Conservation (phyloP, 1,140 invertebrate species). For the Phocides pigmalion region DNA sequence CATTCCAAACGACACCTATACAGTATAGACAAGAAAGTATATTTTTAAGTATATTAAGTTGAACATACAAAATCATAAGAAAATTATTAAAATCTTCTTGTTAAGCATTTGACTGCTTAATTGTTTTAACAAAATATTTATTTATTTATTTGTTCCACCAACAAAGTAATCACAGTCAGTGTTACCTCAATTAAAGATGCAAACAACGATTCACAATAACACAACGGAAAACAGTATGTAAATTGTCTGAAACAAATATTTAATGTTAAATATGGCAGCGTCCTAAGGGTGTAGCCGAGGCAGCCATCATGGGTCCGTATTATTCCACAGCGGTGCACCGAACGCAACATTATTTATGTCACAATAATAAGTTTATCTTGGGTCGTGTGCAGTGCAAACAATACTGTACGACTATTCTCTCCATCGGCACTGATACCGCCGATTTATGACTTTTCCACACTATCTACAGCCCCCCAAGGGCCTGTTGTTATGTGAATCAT, state of each 20-base stretch:
- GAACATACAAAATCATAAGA: no score
- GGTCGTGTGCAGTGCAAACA: constrained; percentile 67
- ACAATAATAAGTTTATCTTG: constrained; percentile 75
- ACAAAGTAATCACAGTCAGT: no score
- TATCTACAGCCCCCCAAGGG: constrained; percentile 57
- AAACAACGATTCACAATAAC: no score
- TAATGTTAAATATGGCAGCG: not conserved
- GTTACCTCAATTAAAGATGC: no score
- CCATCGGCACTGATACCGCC: constrained; percentile 51
- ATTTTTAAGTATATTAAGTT: no score
- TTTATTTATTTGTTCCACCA: no score
- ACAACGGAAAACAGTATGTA: no score
- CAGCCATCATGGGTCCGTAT: constrained; percentile 53
- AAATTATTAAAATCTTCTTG: no score
- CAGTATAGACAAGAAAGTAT: no score
- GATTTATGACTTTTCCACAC: constrained; percentile 66
- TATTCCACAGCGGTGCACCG: constrained; percentile 63
- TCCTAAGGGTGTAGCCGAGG: constrained; percentile 8
- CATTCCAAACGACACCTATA: no score
- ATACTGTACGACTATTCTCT: constrained; percentile 53
- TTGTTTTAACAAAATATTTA: no score
- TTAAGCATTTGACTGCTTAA: no score
- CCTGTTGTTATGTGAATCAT: constrained; percentile 41
- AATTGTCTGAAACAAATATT: not conserved
- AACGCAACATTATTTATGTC: constrained; percentile 67